Evolutionary conservation across 2,888 invertebrate genomes (phyloP), one percentile per base, ranked within the genome.

Genomic region (Altica lythri): DNA sequence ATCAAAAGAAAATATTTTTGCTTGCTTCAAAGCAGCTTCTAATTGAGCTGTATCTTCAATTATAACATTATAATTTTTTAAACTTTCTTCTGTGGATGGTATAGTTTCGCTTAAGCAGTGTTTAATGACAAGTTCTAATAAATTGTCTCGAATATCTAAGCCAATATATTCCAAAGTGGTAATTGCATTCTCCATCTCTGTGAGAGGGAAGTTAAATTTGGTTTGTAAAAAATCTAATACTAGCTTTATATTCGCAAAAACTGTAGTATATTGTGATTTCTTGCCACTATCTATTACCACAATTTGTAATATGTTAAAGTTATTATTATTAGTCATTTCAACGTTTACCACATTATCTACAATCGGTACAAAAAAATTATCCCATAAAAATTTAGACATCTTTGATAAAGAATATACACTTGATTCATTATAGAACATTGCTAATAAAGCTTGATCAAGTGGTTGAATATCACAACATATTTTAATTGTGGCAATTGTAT

Each of bases 81-180:
- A 77, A 59, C 89, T 90, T 48, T 83, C 83, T 61, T 84, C 84
- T 43, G 84, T 88, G 59, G 84, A 85, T 0, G 94, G 94, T 67
- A 93, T 85, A 0, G 90, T 88, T 59, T 85, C 80, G 42, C 85
- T 79, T 5, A 94, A 79, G 68, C 92, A 92, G 65, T 90, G 83
- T 58, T 86, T 82, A 2, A 90, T 83, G 27, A 93, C 75, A 12
- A 83, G 70, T 12, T 84, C 81, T 14, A 86, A 80, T 63, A 92
- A 82, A 37, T 84, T 81, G 2, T 76, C 72, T 64, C 80, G 77
- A 27, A 86, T 78, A 60, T 81, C 73, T 30, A 77, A 74, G 0
- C 85, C 83, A 40, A 87, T 77, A 64, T 78, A 79, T 52, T 71
- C 75, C 68, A 89, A 77, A 29, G 85, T 73, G 2, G 78, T 78